phyloP scores from a whole-genome alignment of 2,888 invertebrate species.

The Falcaria lacertinaria region DNA sequence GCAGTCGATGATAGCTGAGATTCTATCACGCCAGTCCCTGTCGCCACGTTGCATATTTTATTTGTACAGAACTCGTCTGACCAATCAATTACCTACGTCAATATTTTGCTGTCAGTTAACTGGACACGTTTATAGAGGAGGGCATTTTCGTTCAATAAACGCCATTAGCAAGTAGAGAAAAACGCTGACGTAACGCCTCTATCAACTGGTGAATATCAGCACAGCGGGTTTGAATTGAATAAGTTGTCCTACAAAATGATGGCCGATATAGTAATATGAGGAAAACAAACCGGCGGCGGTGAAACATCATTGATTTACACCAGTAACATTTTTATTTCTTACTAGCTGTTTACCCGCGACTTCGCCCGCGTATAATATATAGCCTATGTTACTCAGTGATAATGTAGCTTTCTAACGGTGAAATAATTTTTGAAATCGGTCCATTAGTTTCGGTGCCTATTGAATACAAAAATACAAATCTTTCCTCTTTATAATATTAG shows the following conservation, averaged over 20 bases:
- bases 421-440: too few species aligned
- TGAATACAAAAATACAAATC: too few species aligned
- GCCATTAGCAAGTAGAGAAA: conserved; percentile 23
- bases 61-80: conserved; percentile 4
- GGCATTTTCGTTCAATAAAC: conserved; percentile 8
- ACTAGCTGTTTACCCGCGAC: too few species aligned
- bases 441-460: too few species aligned
- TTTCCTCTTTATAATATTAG: too few species aligned
- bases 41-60: not conserved
- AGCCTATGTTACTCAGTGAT: too few species aligned
- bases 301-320: conserved; percentile 10
- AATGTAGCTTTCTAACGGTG: too few species aligned
- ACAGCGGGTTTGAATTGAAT: conserved; percentile 15
- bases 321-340: conserved; percentile 14
- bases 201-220: conserved; percentile 22
- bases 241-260: conserved; percentile 23
- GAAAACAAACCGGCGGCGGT: conserved; percentile 13
- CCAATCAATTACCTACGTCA: conserved; percentile 5
- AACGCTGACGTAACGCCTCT: conserved; percentile 23
- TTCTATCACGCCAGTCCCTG: too few species aligned
- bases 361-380: too few species aligned
- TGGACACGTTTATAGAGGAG: conserved; percentile 1
- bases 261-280: conserved; percentile 17
- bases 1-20: too few species aligned
- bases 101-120: conserved; percentile 1